phyloP scores from a whole-genome alignment of 2,888 invertebrate genomes.

The Volucella inflata region DNA sequence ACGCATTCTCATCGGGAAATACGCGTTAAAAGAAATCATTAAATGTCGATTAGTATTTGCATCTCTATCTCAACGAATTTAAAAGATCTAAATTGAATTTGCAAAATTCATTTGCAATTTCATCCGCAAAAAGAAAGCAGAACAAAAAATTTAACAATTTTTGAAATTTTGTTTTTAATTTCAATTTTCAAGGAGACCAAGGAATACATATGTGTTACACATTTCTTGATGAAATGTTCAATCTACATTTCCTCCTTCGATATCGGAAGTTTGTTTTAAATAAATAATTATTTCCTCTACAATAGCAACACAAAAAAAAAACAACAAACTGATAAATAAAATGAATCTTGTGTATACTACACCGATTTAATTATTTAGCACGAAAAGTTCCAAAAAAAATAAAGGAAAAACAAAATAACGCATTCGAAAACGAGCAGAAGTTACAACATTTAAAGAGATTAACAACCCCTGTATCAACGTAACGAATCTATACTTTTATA shows the following conservation, averaged over 20 bases:
- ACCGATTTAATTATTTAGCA: conserved; percentile 70
- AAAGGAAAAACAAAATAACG: conserved; percentile 34
- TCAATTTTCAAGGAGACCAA: background rate
- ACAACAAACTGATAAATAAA: background rate
- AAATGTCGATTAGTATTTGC: conserved; percentile 15
- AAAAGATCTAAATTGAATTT: background rate
- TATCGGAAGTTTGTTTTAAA: conserved; percentile 45
- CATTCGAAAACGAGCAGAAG: conserved; percentile 48
- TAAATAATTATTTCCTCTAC: conserved; percentile 28
- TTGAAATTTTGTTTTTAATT: conserved; percentile 10
- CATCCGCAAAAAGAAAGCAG: background rate
- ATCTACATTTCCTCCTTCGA: conserved; percentile 54
- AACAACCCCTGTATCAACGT: background rate
- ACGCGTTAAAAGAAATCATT: conserved; percentile 42
- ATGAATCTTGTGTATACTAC: conserved; percentile 48
- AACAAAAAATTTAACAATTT: background rate
- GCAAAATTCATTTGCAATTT: conserved; percentile 12
- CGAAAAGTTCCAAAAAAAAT: conserved; percentile 57
- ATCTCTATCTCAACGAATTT: background rate
- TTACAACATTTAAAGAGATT: conserved; percentile 28
- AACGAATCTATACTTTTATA: conserved; percentile 8
- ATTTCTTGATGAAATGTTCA: conserved; percentile 58
- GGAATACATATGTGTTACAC: conserved; percentile 60
- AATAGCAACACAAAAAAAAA: conserved; percentile 31
- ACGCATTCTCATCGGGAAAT: conserved; percentile 47